phyloP scores from a whole-genome alignment of 2,113 vertebrate species.

The Euleptes europaea region DNA sequence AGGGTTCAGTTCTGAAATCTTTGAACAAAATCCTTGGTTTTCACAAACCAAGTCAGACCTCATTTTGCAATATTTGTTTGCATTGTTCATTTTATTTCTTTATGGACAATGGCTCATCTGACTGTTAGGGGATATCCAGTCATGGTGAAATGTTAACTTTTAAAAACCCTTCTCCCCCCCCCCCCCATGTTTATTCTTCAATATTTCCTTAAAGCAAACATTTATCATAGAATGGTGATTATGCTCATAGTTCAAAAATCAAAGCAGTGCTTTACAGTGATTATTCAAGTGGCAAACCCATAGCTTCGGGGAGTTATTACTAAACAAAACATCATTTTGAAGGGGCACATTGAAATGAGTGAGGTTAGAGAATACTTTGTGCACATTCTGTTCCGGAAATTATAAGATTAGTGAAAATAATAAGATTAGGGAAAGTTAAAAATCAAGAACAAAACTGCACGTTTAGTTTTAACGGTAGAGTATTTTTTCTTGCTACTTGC shows the following conservation, averaged over 20 bases:
- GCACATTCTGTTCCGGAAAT: not conserved
- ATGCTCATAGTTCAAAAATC: not conserved
- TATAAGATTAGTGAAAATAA: slow-evolving; percentile 25
- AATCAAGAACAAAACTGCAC: slow-evolving; percentile 10
- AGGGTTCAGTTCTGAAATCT: not conserved
- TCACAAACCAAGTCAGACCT: not conserved
- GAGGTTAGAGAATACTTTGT: not conserved
- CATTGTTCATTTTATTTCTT: not conserved
- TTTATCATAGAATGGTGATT: not conserved
- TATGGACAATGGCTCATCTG: no score
- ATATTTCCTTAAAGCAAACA: not conserved
- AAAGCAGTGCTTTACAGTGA: not conserved
- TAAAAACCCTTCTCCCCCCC: not conserved
- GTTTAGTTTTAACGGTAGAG: slow-evolving; percentile 4
- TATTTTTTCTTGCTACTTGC: not conserved
- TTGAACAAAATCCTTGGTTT: not conserved
- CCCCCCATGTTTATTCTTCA: not conserved
- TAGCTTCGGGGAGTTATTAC: slow-evolving; percentile 16
- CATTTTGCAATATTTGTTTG: not conserved
- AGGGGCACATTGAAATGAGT: not conserved
- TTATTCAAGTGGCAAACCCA: slow-evolving; percentile 4
- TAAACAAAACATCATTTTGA: not conserved
- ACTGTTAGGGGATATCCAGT: not conserved
- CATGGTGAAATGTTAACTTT: not conserved
- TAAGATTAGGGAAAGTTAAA: not conserved